Base-by-base conservation (phyloP, 2,888 invertebrate genomes). In the Erannis defoliaria region DNA sequence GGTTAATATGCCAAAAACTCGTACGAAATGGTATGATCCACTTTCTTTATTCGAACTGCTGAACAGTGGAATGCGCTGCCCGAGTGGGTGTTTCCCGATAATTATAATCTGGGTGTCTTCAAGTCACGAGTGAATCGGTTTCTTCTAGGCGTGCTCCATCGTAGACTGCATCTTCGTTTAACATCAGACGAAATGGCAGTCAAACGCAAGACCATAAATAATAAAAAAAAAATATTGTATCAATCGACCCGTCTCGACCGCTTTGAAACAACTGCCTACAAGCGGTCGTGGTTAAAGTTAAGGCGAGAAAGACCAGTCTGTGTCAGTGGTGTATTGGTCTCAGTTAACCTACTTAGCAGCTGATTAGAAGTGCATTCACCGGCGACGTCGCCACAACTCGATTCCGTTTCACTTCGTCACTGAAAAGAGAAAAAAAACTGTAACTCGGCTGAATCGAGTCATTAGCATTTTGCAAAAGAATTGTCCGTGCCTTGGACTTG, bases 391-490 rank as follows among this genome's bases (percentile, higher is more conserved):
- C 48, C 37, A 46, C 48, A 40, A 53, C 26, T 14, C n/a, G 14
- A 56, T 53, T 46, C 14, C 31, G 1, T 31, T 46, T 19, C 51
- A 18, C 16, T 48, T 38, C 37, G 43, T 48, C 18, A n/a, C 40
- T 38, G 50, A 51, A n/a, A n/a, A n/a, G n/a, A n/a, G n/a, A n/a
- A n/a, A 45, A 16, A 18, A 38, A 40, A 38, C 55, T 60, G 50
- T 45, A 29, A 33, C 51, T 56, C 42, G 8, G 9, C 33, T 54
- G 54, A 54, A 59, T 40, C 23, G 29, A 16, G 21, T 18, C 19
- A 49, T 61, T 55, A 51, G 50, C 55, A 51, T 55, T 43, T 55
- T 29, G 26, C 18, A 38, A 23, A 45, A 45, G 35, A 45, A 10
- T 43, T 33, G 4, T 35, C 37, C 40, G 19, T 26, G 38, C 16